A percentile compares a stretch with the other conserved stretches of the same genome.
These are phyloP conservation scores for Antheraea assamensis DNA, from an alignment of 2,888 invertebrate genomes.

Conservation along the genomic window DNA sequence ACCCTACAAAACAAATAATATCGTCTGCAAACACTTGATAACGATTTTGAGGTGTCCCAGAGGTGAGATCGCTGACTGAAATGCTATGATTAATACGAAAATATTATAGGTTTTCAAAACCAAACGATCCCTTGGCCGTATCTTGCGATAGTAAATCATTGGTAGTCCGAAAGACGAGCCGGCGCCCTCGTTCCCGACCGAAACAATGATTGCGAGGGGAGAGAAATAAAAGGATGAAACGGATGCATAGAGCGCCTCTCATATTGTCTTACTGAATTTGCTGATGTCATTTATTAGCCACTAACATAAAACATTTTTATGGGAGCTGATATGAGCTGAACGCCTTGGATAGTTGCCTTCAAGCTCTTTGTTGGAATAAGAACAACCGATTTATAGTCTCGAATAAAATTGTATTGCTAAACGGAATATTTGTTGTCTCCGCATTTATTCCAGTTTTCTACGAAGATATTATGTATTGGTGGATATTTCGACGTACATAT, in stretches of 20 bases:
- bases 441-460: conserved; percentile 36
- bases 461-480: conserved; percentile 19
- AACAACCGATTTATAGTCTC: conserved; percentile 70
- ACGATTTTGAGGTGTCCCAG: not conserved
- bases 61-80: conserved; percentile 11
- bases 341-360: conserved; percentile 61
- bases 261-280: conserved; percentile 81
- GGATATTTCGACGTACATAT: conserved; percentile 21
- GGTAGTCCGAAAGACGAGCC: conserved; percentile 57
- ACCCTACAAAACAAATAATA: not conserved
- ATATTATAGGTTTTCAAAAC: conserved; percentile 8
- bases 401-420: conserved; percentile 72
- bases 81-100: conserved; percentile 11
- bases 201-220: conserved; percentile 76
- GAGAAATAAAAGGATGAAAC: conserved; percentile 67
- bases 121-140: conserved; percentile 28
- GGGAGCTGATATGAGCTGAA: conserved; percentile 70
- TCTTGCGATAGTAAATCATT: conserved; percentile 39
- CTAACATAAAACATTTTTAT: conserved; percentile 82
- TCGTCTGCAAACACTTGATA: not conserved
- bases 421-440: conserved; percentile 42
- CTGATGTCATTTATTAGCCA: conserved; percentile 82
- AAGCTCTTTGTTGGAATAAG: conserved; percentile 65
- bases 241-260: conserved; percentile 73
- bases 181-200: conserved; percentile 67